Percentiles rank a stretch among this genome's conserved stretches.
Conservation (phyloP, 2,888 invertebrate genomes). For the Miltochrista miniata region DNA sequence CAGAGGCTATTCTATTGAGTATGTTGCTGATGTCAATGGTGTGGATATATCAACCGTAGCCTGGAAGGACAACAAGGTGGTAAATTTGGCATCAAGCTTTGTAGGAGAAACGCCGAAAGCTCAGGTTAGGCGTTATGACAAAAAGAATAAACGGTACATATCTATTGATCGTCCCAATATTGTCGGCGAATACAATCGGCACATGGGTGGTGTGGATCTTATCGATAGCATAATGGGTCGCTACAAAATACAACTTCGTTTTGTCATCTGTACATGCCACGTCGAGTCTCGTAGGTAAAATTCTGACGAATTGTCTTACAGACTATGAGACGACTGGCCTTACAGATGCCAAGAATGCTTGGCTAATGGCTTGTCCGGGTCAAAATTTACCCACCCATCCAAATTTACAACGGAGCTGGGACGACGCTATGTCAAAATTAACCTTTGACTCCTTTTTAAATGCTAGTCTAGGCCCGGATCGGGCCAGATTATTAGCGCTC, state of each 20-base stretch:
- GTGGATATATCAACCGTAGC: not conserved
- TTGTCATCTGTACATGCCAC: too few relatives aligned
- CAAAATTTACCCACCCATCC: too few relatives aligned
- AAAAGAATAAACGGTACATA: not conserved
- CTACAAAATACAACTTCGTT: conserved; percentile 1
- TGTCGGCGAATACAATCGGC: not conserved
- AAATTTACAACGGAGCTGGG: too few relatives aligned
- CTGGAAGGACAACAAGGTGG: conserved; percentile 9
- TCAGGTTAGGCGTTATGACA: not conserved
- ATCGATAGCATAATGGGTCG: not conserved
- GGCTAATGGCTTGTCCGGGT: too few relatives aligned
- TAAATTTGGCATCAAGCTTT: not conserved
- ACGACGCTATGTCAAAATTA: too few relatives aligned
- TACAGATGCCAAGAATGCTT: too few relatives aligned
- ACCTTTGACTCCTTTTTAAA: too few relatives aligned
- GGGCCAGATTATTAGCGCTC: too few relatives aligned
- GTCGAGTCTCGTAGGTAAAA: too few relatives aligned
- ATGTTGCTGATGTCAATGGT: conserved; percentile 3
- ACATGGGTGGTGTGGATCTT: not conserved
- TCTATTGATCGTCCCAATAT: not conserved
- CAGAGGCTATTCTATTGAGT: conserved; percentile 1
- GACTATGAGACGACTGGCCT: too few relatives aligned
- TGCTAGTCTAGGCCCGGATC: too few relatives aligned
- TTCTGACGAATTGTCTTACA: too few relatives aligned
- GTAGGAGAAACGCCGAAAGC: not conserved